These are phyloP conservation scores for human DNA, from an alignment of 2,113 vertebrate species.

Conservation along the genomic window DNA sequence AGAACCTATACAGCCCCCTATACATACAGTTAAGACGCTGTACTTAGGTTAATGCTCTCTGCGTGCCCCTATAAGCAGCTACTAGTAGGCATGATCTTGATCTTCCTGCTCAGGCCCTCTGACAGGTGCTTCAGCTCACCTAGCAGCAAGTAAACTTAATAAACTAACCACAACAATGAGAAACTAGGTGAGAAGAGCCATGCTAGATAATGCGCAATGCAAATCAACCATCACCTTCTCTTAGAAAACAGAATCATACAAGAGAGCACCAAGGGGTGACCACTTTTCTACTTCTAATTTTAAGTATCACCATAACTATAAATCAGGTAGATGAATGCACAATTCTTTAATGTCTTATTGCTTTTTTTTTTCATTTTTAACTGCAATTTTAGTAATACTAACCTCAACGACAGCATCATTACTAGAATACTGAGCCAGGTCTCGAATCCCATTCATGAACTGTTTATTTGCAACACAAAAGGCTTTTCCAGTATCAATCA, in stretches of 20 bases:
- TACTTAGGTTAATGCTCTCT: not conserved
- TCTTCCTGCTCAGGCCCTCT: not conserved
- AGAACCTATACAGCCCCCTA: not conserved
- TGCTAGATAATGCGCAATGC: not conserved
- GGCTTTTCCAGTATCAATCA: conserved; percentile 98
- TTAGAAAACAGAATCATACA: not conserved
- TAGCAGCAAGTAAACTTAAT: not conserved
- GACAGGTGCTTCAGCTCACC: not conserved
- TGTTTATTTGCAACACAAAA: conserved; percentile 98
- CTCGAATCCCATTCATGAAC: conserved; percentile 96
- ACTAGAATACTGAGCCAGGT: conserved; percentile 95
- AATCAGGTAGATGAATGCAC: not conserved
- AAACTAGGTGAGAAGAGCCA: not conserved
- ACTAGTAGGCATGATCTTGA: not conserved
- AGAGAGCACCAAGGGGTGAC: not conserved
- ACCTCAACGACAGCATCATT: conserved; percentile 97
- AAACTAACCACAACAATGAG: not conserved
- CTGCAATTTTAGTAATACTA: conserved; percentile 68
- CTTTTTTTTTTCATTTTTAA: not conserved
- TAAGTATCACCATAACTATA: not conserved
- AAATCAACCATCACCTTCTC: conserved; percentile 20
- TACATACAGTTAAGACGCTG: not conserved
- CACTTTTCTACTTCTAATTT: conserved; percentile 19
- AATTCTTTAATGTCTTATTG: not conserved
- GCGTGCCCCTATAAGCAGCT: not conserved